A percentile compares a stretch with the other conserved stretches of the same genome.
Conservation (phyloP, 2,797 vertebrate genomes). For the Peromyscus nudipes region DNA sequence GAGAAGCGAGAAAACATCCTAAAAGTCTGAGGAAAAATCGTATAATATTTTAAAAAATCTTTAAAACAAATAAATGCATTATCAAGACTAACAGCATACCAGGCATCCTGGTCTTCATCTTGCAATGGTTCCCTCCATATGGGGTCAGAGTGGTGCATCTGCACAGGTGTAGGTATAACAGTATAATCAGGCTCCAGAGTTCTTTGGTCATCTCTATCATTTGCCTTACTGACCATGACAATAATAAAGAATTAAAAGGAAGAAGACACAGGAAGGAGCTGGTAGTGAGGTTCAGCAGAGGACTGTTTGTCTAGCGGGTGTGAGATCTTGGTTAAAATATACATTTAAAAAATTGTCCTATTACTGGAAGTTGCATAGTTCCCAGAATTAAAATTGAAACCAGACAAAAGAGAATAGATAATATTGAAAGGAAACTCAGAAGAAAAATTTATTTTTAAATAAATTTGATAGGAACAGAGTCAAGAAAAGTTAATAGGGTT, state of each 20-base stretch:
- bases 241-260: constrained; percentile 13
- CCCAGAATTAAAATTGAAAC: constrained; percentile 51
- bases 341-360: neutral
- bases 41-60: neutral
- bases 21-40: neutral
- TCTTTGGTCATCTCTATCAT: neutral
- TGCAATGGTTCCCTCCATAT: neutral
- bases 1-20: neutral
- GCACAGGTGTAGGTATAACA: neutral
- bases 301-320: neutral
- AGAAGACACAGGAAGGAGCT: neutral
- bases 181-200: neutral
- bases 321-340: neutral
- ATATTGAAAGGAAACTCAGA: neutral
- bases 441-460: constrained; percentile 51
- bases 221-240: neutral
- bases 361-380: constrained; percentile 37
- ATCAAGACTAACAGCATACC: neutral
- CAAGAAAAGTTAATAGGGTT: constrained; percentile 48
- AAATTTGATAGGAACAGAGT: constrained; percentile 18
- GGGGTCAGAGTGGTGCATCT: neutral
- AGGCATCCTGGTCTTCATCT: neutral
- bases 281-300: neutral
- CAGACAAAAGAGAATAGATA: constrained; percentile 15
- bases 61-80: neutral